A percentile compares a stretch with the other conserved stretches of the same genome.
Evolutionary conservation across 2,113 vertebrate species (phyloP).

Genomic region (Vidua chalybeata): DNA sequence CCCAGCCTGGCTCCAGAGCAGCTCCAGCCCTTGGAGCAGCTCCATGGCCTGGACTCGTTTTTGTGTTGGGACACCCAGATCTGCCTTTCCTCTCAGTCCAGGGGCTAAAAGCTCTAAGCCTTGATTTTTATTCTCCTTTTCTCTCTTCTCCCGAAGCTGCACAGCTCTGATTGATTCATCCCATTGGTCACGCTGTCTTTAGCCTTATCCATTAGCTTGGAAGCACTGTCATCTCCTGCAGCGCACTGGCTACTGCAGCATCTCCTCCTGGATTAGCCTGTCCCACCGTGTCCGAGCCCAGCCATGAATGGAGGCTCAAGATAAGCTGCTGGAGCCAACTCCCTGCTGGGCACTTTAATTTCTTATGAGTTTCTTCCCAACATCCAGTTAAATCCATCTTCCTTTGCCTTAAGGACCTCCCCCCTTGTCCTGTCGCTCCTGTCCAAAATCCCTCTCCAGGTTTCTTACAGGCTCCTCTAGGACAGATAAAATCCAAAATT

Average conservation of each 20-base stretch:
- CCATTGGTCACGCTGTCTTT: neutral
- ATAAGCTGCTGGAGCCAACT: neutral
- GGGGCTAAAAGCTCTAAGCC: neutral
- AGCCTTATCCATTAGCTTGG: neutral
- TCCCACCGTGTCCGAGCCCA: rapidly evolving
- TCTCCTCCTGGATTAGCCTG: neutral
- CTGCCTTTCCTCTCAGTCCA: neutral
- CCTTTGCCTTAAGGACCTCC: neutral
- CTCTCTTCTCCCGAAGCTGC: neutral
- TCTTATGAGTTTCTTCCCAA: neutral
- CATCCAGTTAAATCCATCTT: neutral
- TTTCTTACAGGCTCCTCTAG: neutral
- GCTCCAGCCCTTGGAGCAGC: neutral
- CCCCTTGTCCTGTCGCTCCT: neutral
- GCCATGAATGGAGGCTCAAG: neutral
- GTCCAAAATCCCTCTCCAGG: neutral
- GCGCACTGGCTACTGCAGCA: rapidly evolving
- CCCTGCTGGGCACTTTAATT: neutral
- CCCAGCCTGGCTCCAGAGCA: neutral
- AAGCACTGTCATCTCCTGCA: neutral
- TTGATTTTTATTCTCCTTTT: neutral
- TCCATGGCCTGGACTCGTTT: rapidly evolving
- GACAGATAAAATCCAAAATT: neutral
- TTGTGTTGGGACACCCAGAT: neutral
- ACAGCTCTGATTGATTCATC: neutral